Conservation (phyloP, 2,113 vertebrate genomes). For the Actinemys pallida region DNA sequence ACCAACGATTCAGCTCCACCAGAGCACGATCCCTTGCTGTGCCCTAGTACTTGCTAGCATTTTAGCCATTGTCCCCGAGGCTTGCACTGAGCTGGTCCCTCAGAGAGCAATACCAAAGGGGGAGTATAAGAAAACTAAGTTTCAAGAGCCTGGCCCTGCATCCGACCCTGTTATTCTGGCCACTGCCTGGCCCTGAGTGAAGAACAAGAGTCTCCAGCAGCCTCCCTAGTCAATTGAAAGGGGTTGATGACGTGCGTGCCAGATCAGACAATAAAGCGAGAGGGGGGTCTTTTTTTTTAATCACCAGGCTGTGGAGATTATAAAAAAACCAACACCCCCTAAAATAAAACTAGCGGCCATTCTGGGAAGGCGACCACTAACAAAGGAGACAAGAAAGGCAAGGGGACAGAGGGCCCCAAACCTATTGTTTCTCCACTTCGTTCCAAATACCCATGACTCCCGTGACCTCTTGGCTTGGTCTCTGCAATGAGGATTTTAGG, state of each 20-base stretch:
- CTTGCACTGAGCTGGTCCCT: neutral
- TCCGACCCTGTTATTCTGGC: neutral
- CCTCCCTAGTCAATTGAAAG: neutral
- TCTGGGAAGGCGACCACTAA: conserved; percentile 42
- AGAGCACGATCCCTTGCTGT: neutral
- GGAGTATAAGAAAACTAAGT: neutral
- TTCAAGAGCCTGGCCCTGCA: neutral
- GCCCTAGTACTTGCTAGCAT: neutral
- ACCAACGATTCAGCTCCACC: neutral
- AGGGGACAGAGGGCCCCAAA: conserved; percentile 45
- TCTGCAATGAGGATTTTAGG: conserved; percentile 26
- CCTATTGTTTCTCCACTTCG: conserved; percentile 64
- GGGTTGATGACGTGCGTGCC: neutral
- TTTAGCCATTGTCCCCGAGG: neutral
- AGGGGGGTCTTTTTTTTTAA: neutral
- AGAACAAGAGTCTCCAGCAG: neutral
- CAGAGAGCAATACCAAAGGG: neutral
- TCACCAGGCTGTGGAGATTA: neutral
- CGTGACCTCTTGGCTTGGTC: conserved; percentile 58
- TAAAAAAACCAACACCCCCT: neutral
- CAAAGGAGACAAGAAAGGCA: conserved; percentile 47
- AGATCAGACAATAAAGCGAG: neutral
- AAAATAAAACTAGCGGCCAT: neutral
- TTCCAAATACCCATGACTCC: conserved; percentile 60
- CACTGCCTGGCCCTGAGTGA: neutral